Evolutionary conservation across 1,140 invertebrate genomes (phyloP).

Genomic region (Daktulosphaira vitifoliae): DNA sequence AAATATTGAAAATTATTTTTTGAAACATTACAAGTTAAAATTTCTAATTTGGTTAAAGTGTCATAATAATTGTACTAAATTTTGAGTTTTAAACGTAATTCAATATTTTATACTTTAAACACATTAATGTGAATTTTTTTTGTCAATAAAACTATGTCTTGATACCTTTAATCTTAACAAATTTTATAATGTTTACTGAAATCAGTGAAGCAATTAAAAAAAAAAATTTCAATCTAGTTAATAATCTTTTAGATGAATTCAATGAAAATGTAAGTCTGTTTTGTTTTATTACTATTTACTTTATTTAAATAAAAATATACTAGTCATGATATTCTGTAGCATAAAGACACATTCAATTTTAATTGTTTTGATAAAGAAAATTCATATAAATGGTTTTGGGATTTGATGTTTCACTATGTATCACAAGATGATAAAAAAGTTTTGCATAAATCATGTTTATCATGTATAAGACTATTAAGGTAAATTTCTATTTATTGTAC

Average conservation of each 20-base stretch:
- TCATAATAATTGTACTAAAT: too few species aligned
- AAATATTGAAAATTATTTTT: too few species aligned
- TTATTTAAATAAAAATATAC: background rate
- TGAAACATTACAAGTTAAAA: too few species aligned
- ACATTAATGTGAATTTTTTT: too few species aligned
- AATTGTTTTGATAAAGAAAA: slow-evolving; percentile 46
- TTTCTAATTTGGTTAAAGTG: too few species aligned
- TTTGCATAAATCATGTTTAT: slow-evolving; percentile 47
- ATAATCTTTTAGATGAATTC: background rate
- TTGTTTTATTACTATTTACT: background rate
- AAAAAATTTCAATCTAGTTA: slow-evolving; percentile 6
- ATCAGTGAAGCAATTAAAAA: slow-evolving; percentile 13
- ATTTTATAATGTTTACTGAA: background rate
- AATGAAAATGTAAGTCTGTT: background rate
- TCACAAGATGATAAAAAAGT: slow-evolving; percentile 42
- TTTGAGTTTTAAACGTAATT: too few species aligned
- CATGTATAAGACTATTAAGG: slow-evolving; percentile 51
- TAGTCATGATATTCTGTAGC: slow-evolving; percentile 42
- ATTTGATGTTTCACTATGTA: slow-evolving; percentile 47
- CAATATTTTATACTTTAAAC: too few species aligned
- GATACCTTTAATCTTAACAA: too few species aligned
- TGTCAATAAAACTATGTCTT: too few species aligned
- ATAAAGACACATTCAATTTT: slow-evolving; percentile 46
- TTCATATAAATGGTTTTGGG: slow-evolving; percentile 49
- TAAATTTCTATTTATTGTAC: slow-evolving; percentile 38